Evolutionary conservation across 2,888 invertebrate genomes (phyloP), one percentile per base, ranked within the genome.

Genomic region (Mythimna ferrago): DNA sequence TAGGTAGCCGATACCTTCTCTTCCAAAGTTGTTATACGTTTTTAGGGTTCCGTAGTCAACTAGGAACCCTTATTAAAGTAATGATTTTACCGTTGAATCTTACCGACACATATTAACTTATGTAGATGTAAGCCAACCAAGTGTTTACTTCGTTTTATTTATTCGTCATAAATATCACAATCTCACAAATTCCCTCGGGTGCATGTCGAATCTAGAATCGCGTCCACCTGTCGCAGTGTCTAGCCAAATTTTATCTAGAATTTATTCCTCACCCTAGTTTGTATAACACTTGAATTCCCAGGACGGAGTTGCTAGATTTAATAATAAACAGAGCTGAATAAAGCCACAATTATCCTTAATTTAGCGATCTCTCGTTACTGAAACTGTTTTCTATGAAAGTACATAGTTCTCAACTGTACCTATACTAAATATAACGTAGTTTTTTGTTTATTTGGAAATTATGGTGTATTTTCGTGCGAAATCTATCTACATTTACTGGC

Each of bases 241-340:
- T 83, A 83, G 73, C 68, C 80, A 78, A 80, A 80, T 80, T 80
- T 80, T 61, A 73, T 70, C 41, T 57, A 48, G 21, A 73, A 79
- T 79, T 79, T 73, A 80, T 73, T 79, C 48, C 69, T 48, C 57
- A 57, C 38, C 19, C 56, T 58, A 70, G 51, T 80, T 74, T 64
- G 26, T 38, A 64, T 14, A 44, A 69, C 21, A 60, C 53, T 73
- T 72, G 26, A 32, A 69, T 48, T 66, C 56, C 56, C 73, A 56
- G 35, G 19, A n/a, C n/a, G 7, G 16, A 41, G 57, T 58, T 60
- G 44, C 62, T 69, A 32, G 51, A 65, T 80, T 68, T 44, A 62
- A 54, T 71, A 62, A n/a, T 51, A 48, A 73, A 64, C 7, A 35
- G 14, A 78, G 53, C 48, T 35, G 14, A 65, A 68, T 58, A 66